Evolutionary conservation across 1,140 invertebrate species (phyloP).

Genomic region (Samia ricini): DNA sequence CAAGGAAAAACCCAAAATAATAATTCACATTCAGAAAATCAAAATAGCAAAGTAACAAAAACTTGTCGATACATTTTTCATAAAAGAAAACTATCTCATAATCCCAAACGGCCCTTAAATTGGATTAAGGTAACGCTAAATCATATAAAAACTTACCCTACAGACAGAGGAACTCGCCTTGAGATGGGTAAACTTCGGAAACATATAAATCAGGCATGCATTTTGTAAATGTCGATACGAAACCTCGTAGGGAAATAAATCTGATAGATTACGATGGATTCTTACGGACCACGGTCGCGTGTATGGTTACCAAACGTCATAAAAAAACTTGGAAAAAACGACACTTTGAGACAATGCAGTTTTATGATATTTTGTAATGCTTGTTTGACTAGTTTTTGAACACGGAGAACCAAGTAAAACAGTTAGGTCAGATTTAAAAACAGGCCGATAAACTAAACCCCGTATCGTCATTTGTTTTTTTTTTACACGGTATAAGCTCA

Average conservation of each 20-base stretch:
- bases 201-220: conserved; percentile 1
- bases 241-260: conserved; percentile 6
- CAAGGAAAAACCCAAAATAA: no score
- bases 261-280: background rate
- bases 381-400: no score
- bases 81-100: background rate
- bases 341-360: background rate
- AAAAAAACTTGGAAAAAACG: background rate
- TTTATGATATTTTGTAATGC: no score
- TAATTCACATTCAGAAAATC: no score
- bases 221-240: conserved; percentile 5
- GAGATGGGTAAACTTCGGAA: background rate
- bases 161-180: background rate
- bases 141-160: background rate
- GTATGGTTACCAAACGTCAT: background rate
- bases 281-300: background rate
- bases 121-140: background rate
- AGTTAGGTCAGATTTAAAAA: no score
- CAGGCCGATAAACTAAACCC: no score
- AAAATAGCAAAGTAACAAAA: background rate
- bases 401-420: no score
- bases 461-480: no score
- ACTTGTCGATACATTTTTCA: background rate
- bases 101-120: background rate
- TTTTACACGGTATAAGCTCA: no score